These are phyloP conservation scores for Cataglyphis altisquamis DNA, from an alignment of 2,888 invertebrate species.

Conservation along the genomic window DNA sequence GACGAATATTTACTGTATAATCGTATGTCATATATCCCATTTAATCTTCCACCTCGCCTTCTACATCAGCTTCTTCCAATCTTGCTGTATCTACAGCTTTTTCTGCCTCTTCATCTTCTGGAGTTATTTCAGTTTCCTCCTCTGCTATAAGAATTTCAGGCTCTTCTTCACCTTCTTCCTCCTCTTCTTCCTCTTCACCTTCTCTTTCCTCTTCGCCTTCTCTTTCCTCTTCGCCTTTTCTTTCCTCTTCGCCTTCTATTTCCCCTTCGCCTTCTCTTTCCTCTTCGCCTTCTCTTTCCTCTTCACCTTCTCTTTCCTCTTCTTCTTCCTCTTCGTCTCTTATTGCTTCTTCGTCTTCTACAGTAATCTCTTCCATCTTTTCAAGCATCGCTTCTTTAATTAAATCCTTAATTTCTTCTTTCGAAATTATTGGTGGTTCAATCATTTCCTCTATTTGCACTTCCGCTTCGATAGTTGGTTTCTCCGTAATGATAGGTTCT, in stretches of 20 bases:
- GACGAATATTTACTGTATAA: constrained; percentile 86
- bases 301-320: background rate
- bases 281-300: constrained; percentile 39
- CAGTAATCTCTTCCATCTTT: constrained; percentile 50
- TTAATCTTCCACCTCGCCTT: background rate
- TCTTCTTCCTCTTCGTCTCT: background rate
- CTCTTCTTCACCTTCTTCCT: background rate
- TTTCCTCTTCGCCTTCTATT: background rate
- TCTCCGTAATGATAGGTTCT: constrained; percentile 32
- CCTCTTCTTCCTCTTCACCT: background rate
- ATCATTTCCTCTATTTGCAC: constrained; percentile 41
- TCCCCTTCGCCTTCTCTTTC: background rate
- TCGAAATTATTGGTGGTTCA: constrained; percentile 25
- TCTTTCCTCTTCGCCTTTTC: constrained; percentile 27
- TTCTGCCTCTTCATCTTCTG: constrained; percentile 57
- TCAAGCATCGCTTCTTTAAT: background rate
- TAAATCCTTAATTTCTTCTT: background rate
- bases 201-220: background rate
- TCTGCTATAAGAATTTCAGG: constrained; percentile 43
- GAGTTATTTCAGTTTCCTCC: constrained; percentile 8
- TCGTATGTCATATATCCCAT: constrained; percentile 5
- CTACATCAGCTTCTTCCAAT: constrained; percentile 27
- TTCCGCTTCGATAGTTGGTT: constrained; percentile 53
- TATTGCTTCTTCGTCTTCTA: constrained; percentile 16
- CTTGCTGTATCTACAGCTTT: constrained; percentile 5